Conservation (phyloP, 1,140 invertebrate genomes). For the Trachelipus rathkii region DNA sequence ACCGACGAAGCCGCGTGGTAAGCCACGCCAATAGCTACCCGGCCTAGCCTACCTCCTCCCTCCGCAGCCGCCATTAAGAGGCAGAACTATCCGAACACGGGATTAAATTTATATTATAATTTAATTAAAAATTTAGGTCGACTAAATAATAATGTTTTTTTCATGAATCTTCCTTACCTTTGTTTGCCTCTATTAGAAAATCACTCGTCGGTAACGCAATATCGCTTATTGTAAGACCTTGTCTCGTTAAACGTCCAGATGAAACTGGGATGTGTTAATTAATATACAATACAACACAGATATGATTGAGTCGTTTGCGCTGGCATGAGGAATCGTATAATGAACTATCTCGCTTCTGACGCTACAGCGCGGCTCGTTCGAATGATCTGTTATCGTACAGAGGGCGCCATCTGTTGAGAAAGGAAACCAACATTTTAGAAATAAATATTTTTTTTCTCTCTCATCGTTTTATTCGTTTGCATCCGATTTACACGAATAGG, state of each 20-base stretch:
- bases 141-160: neutral
- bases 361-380: neutral
- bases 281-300: constrained; percentile 7
- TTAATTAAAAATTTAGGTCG: neutral
- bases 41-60: neutral
- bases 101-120: neutral
- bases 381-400: constrained; percentile 12
- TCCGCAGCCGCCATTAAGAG: constrained; percentile 1
- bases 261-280: constrained; percentile 41
- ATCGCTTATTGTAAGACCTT: constrained; percentile 56
- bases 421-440: neutral
- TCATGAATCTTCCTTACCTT: constrained; percentile 48
- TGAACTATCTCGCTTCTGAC: constrained; percentile 5
- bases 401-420: neutral
- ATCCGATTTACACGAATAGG: too few species aligned
- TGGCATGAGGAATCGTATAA: neutral
- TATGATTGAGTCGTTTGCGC: neutral
- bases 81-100: constrained; percentile 6
- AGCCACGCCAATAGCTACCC: constrained; percentile 1
- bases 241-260: constrained; percentile 58
- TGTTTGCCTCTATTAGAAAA: constrained; percentile 55
- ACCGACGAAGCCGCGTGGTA: constrained; percentile 6
- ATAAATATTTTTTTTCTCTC: too few species aligned
- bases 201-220: constrained; percentile 54
- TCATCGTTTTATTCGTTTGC: too few species aligned